Evolutionary conservation across 64 coral and sea anemone species (phyloP).

Genomic region (Pocillopora damicornis): DNA sequence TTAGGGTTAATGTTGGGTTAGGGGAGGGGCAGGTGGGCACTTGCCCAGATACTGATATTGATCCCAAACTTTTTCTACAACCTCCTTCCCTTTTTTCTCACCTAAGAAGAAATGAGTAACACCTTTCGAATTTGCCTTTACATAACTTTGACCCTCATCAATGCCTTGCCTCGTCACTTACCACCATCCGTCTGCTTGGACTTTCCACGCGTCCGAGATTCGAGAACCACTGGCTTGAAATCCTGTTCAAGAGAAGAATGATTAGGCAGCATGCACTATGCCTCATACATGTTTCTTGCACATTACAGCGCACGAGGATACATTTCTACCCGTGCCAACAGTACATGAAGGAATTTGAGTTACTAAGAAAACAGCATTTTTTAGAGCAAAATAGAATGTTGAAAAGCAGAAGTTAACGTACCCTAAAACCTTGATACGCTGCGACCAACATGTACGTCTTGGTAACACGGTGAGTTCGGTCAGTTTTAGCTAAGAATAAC

Average conservation of each 20-base stretch:
- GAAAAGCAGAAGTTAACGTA: not conserved
- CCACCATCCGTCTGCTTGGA: constrained; percentile 43
- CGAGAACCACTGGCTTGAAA: constrained; percentile 88
- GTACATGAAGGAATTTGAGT: too few relatives aligned
- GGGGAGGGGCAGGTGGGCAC: too few relatives aligned
- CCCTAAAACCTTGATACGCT: constrained; percentile 92
- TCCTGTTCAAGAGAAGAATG: constrained; percentile 52
- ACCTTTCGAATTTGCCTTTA: too few relatives aligned
- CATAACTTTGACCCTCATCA: too few relatives aligned
- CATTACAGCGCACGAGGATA: too few relatives aligned
- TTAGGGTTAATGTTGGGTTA: too few relatives aligned
- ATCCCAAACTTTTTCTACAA: too few relatives aligned
- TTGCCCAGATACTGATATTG: too few relatives aligned
- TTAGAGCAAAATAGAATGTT: not conserved
- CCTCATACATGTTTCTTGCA: too few relatives aligned
- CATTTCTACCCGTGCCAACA: too few relatives aligned
- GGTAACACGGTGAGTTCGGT: constrained; percentile 62
- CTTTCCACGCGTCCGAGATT: constrained; percentile 86
- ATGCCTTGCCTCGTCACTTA: not conserved
- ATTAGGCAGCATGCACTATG: not conserved
- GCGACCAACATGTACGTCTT: constrained; percentile 96
- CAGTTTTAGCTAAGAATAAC: constrained; percentile 50
- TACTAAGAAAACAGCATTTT: not conserved
- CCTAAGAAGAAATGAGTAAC: too few relatives aligned
- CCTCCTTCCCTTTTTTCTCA: too few relatives aligned